Conservation (phyloP, 2,888 invertebrate species). For the Petrolisthes manimaculis region DNA sequence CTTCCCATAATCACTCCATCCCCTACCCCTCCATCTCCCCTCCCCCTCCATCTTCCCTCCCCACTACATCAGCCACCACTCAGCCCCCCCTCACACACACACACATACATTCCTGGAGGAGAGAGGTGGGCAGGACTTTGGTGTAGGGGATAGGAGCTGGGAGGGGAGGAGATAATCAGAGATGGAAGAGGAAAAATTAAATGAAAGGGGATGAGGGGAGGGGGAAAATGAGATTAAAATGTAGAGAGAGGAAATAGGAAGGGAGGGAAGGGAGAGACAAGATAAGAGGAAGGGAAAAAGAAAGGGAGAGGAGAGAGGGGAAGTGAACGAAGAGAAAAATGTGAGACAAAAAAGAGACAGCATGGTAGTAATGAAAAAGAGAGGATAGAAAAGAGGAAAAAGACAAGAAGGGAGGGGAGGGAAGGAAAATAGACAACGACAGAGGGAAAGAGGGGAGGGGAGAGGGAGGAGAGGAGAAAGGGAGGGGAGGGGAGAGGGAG, state of each 20-base stretch:
- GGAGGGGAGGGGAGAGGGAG: neutral
- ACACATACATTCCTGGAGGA: neutral
- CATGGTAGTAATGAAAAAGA: no score
- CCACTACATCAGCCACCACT: neutral
- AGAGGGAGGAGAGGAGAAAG: neutral
- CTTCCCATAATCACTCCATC: no score
- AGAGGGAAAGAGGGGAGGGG: constrained; percentile 25
- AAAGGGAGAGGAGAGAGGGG: constrained; percentile 6
- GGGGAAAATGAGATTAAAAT: neutral
- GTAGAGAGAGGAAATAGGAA: neutral
- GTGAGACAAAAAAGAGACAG: neutral
- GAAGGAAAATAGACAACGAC: neutral
- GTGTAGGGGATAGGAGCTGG: neutral
- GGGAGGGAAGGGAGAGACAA: neutral
- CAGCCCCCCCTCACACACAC: neutral
- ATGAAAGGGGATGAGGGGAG: neutral
- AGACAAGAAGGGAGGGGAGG: neutral
- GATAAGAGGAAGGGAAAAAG: neutral
- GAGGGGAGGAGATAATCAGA: neutral
- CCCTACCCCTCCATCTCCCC: no score
- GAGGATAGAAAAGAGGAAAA: neutral
- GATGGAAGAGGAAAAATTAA: neutral
- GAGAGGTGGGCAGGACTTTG: neutral
- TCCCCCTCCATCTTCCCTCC: neutral
- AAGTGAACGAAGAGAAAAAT: neutral